Evolutionary conservation across 1,140 invertebrate species (phyloP), one percentile per base, ranked within the genome.

Genomic region (Branchinecta lindahli): DNA sequence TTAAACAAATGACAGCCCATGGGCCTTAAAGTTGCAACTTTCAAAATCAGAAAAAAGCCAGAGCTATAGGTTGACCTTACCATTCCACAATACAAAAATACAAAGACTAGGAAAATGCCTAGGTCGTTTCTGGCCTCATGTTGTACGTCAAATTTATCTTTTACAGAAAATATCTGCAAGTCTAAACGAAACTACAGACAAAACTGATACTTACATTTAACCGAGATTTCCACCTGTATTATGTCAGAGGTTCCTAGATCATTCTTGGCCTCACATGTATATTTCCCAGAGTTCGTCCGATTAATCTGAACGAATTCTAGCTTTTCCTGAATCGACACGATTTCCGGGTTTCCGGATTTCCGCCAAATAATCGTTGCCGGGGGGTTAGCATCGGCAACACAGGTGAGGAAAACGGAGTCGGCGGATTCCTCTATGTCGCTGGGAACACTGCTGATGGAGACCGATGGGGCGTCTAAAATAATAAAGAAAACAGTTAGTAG

Each of bases 361-460:
- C 83, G 84, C 89, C 91, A 93, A 75, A 89, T 85, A 46, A 93
- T 88, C 71, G 87, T 85, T 8, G 91, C 89, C 44, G 86, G 84
- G 7, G 91, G 91, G 83, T 94, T 94, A 44, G 90, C 89, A 76
- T 90, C 88, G 21, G 90, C 89, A 45, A 85, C 78, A 75, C 91
- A 94, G 73, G 86, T 83, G 66, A 94, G 82, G 45, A 85, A 85
- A 61, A 93, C 81, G 8, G 85, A 84, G 78, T 91, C 89, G 73
- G 85, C 86, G 66, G 87, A 86, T 78, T 93, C 91, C 80, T 93
- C 90, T 69, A 93, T 81, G 77, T 89, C 88, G 77, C 80, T 74
- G 79, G 85, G 75, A 33, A 86, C 86, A 44, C 88, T 89, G 47
- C 88, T 83, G 75, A 91, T 77, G 72, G 83, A 81, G 46, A 87